Conservation (phyloP, 2,113 vertebrate genomes). For the Gnathonemus longibarbis region DNA sequence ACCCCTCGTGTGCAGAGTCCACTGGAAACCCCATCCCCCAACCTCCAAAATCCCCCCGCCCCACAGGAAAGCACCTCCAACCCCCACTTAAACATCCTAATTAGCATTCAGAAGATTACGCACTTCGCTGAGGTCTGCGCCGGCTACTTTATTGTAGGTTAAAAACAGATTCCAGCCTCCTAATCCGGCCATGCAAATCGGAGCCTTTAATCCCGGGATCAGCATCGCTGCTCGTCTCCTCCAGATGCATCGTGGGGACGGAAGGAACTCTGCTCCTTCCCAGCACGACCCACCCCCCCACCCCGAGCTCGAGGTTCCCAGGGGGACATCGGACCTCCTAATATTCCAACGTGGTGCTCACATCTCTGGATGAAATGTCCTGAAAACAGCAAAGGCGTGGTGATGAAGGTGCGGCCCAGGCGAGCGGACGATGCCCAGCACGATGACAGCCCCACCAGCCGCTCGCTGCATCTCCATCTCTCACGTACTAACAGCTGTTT, state of each 20-base stretch:
- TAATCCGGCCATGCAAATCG: slow-evolving; percentile 38
- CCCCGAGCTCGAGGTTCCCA: not conserved
- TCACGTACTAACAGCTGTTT: not conserved
- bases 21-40: not conserved
- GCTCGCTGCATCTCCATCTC: not conserved
- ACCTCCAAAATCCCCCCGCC: not conserved
- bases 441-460: too few relatives aligned
- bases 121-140: not conserved
- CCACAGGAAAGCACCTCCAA: not conserved
- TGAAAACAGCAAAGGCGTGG: not conserved
- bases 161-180: slow-evolving; percentile 41
- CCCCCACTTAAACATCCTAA: not conserved
- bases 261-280: not conserved
- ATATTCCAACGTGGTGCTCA: not conserved
- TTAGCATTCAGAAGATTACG: slow-evolving; percentile 15
- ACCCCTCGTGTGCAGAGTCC: not conserved
- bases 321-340: not conserved
- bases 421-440: not conserved
- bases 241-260: slow-evolving; percentile 5
- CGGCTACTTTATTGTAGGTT: slow-evolving; percentile 35
- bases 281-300: not conserved
- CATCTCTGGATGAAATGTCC: not conserved
- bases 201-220: slow-evolving; percentile 44
- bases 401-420: not conserved
- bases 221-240: slow-evolving; percentile 32